phyloP scores from a whole-genome alignment of 2,888 invertebrate species.

The Thymelicus lineola region DNA sequence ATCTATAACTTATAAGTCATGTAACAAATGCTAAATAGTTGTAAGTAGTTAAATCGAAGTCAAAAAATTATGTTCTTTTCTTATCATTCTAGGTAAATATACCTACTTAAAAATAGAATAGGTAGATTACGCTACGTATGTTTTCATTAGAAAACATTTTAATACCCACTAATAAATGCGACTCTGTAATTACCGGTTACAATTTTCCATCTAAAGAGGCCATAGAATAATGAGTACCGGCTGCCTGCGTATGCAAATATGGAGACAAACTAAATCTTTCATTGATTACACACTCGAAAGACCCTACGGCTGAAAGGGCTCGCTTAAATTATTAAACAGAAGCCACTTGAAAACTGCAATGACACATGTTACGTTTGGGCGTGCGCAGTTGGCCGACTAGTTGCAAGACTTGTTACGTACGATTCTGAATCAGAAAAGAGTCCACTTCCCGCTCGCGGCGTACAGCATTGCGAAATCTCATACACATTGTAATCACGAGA shows the following conservation, averaged over 20 bases:
- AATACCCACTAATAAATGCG: constrained; percentile 9
- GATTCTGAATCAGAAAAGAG: constrained; percentile 20
- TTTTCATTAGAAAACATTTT: not conserved
- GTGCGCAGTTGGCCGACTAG: constrained; percentile 48
- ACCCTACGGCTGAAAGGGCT: constrained; percentile 65
- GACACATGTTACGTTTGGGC: constrained; percentile 79
- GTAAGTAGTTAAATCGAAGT: too few species aligned
- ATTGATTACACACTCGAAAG: constrained; percentile 66
- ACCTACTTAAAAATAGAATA: too few species aligned
- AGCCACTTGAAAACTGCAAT: constrained; percentile 80
- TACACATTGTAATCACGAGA: constrained; percentile 50
- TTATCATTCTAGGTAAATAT: too few species aligned
- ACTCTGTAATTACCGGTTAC: constrained; percentile 23
- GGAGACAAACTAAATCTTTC: constrained; percentile 63
- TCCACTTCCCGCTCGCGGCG: constrained; percentile 16
- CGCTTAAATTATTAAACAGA: constrained; percentile 75
- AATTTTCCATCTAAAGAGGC: constrained; percentile 26
- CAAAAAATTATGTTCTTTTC: too few species aligned
- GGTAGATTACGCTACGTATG: too few species aligned
- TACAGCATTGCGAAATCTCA: constrained; percentile 26
- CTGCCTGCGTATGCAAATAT: constrained; percentile 53
- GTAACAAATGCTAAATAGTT: too few species aligned
- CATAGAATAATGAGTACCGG: constrained; percentile 29
- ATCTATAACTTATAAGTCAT: too few species aligned
- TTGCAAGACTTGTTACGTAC: constrained; percentile 46